Base-by-base conservation (phyloP, 2,797 vertebrate species). In the Rhodeus uyekii region DNA sequence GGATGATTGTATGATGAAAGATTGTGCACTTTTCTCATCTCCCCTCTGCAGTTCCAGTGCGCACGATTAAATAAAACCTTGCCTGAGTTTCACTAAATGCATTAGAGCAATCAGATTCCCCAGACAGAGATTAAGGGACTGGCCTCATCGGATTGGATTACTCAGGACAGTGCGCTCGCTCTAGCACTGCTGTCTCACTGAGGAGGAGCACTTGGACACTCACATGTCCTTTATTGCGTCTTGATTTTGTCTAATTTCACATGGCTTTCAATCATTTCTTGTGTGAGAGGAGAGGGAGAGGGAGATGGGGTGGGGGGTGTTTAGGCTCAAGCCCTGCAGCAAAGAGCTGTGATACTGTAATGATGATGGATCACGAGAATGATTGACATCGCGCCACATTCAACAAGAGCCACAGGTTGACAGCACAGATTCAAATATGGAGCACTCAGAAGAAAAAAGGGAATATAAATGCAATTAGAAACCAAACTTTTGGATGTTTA, bases 111-210 rank as follows among this genome's bases (percentile, higher is more conserved):
- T 95, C 93, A 92, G 91, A 94, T 95, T 95, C 92, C 89, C 92
- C 89, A 94, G 95, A 95, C 93, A 95, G 94, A 95, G 94, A 95
- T 94, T 95, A 94, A 95, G 94, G 94, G 94, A 95, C 93, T 95
- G 89, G 92, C 90, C 91, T 94, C 93, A 94, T 95, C 92, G 86
- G 93, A 94, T 95, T 94, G 92, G 93, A 95, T 95, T 95, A 95
- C 92, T 91, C 88, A 91, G 92, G 93, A 95, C 93, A 94, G 92
- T 93, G 91, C 90, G 93, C 86, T 92, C 92, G 93, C 93, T 93
- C 93, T 93, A 93, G 93, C 92, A 87, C 91, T 90, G 93, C 92
- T 93, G 93, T 90, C 88, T 88, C 83, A 88, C 86, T 75, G 75
- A 63, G 13, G 79, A 87, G 53, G 84, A 88, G 67, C 75, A 82